Base-by-base conservation (phyloP, 2,113 vertebrate genomes). In the Nipponia nippon region DNA sequence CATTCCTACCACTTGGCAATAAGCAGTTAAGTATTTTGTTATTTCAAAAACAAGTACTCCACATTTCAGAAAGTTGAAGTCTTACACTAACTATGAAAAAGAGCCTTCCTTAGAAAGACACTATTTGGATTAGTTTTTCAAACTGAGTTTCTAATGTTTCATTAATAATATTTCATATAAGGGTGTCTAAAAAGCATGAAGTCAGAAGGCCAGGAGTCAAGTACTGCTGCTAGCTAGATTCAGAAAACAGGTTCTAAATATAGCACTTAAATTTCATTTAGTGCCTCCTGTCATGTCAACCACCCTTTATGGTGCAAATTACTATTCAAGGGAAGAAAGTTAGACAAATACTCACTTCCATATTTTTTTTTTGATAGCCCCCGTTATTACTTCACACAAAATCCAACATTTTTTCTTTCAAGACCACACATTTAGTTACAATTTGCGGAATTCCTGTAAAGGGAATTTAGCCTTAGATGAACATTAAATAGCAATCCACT, bases 391-490 rank as follows among this genome's bases (percentile, higher is more conserved):
- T 87, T 90, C 38, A 90, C 16, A 87, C 10, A 63, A 71, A 92
- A 38, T 27, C 6, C 5, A 21, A 20, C 0, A 0, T 21, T 72
- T 70, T 88, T 83, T 80, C 44, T 80, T 83, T 76, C 16, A 80
- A 70, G 58, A 47, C 25, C 16, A 72, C 13, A 32, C 12, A 26
- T 88, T 71, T 42, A 76, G 36, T 44, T 76, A 36, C 10, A 30
- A 25, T 44, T 63, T 55, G 50, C 38, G 67, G 67, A 87, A 59
- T 61, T 34, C 38, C 32, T 79, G 7, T 67, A 55, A 69, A 67
- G 18, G 3, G 4, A 49, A 49, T 66, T 9, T 18, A 71, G 38
- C 3, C 10, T 73, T 56, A 72, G 13, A 86, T 0, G 0, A 83
- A 44, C 5, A 23, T 55, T 65, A 65, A 80, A 20, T 65, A 56